These are phyloP conservation scores for Gadopsis marmoratus DNA, from an alignment of 2,797 vertebrate genomes.

Conservation along the genomic window DNA sequence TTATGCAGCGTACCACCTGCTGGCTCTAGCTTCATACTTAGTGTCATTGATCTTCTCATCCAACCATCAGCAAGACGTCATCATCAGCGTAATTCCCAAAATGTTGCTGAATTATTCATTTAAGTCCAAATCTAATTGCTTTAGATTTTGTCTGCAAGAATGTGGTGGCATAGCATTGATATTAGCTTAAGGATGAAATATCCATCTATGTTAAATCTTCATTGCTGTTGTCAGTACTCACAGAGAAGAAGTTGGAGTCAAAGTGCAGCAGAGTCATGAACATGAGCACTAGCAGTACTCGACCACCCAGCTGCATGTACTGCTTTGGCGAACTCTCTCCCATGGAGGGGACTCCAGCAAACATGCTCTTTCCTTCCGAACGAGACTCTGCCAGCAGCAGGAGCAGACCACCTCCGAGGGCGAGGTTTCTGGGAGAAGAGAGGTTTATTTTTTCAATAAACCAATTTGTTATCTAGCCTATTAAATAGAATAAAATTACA, in stretches of 20 bases:
- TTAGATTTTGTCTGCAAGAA: neutral
- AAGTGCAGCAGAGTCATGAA: constrained; percentile 99
- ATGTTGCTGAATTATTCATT: too few species aligned
- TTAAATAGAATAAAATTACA: neutral
- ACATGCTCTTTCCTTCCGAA: constrained; percentile 99
- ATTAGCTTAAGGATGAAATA: neutral
- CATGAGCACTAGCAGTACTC: constrained; percentile 97
- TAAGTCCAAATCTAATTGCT: neutral
- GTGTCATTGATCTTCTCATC: neutral
- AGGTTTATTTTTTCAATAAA: constrained; percentile 54
- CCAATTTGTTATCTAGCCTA: neutral
- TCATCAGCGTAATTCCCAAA: neutral
- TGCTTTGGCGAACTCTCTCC: constrained; percentile 93
- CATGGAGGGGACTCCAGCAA: constrained; percentile 93
- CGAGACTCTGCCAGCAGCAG: constrained; percentile 96
- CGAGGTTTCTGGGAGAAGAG: constrained; percentile 91
- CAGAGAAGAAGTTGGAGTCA: constrained; percentile 94
- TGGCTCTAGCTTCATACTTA: neutral
- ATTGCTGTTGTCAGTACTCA: constrained; percentile 82
- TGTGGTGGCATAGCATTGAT: neutral
- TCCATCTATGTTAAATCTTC: neutral
- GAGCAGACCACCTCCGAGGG: constrained; percentile 95
- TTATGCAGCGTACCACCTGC: neutral
- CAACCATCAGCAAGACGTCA: neutral
- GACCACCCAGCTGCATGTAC: constrained; percentile 98